Base-by-base conservation (phyloP, 2,888 invertebrate species). In the Ptychoptera contaminata region DNA sequence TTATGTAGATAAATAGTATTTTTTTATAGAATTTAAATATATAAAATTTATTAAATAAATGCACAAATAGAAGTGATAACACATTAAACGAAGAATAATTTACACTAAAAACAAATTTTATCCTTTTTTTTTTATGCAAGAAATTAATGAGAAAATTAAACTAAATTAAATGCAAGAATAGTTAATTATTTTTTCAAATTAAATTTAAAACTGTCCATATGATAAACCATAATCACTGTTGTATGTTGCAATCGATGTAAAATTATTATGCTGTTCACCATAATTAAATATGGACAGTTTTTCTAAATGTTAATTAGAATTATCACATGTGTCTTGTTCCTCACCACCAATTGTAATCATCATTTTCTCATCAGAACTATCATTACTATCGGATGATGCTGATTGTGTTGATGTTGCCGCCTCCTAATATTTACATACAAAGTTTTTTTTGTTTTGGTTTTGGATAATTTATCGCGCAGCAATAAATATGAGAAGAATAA, bases 281-380 rank as follows among this genome's bases (percentile, higher is more conserved):
- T 3, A 11, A 32, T 11, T 11, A 3, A 2, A n/a, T 32, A 32
- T 9, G 32, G 32, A 32, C 32, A 32, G 32, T 11, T 32, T 9
- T 32, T 32, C 11, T 42, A 42, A 42, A 42, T 42, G 42, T 67
- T 56, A 51, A 62, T 65, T 50, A 62, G 52, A 39, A 60, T 62
- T 55, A 60, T 67, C n/a, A 61, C 65, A 50, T 60, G 64, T 62
- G 48, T 65, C 67, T 9, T 43, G 46, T 43, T 50, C 52, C 16
- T 47, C 48, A 42, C 36, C 42, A 29, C 47, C 47, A 49, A 51
- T 50, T 32, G 51, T 51, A 32, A 53, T 49, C 71, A 82, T 81
- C 74, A 82, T 82, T 60, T 82, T 82, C 53, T 81, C 80, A 52
- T 82, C 81, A 51, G 75, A 76, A 50, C 81, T 81, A 56, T 75